Evolutionary conservation across 2,888 invertebrate species (phyloP).

Genomic region (Rhagophthalmus giganteus): DNA sequence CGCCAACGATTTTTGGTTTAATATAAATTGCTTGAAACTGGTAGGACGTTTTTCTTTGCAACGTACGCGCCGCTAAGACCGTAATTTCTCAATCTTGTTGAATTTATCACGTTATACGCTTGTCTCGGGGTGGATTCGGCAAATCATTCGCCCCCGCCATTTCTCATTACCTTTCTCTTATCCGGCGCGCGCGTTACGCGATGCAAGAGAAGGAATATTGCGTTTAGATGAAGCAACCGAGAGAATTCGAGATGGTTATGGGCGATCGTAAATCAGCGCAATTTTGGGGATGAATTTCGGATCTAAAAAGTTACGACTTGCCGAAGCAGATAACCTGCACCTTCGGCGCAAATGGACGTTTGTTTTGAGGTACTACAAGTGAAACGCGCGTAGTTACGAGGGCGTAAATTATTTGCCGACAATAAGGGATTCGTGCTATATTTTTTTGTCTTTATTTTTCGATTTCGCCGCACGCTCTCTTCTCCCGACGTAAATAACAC

Average conservation of each 20-base stretch:
- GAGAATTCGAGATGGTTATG: conserved; percentile 24
- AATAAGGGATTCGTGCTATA: too few species aligned
- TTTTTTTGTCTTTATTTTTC: background rate
- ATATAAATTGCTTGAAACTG: conserved; percentile 30
- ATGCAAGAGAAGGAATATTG: conserved; percentile 24
- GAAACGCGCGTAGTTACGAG: background rate
- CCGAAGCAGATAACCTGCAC: conserved; percentile 5
- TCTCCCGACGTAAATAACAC: conserved; percentile 1
- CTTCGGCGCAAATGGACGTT: background rate
- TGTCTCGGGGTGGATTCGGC: conserved; percentile 22
- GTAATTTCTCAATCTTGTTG: conserved; percentile 39
- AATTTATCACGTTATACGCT: conserved; percentile 37
- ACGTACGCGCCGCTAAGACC: conserved; percentile 32
- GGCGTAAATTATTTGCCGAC: background rate
- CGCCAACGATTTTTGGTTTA: conserved; percentile 23
- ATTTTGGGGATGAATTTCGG: conserved; percentile 26
- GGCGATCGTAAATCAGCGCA: conserved; percentile 23
- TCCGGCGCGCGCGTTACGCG: conserved; percentile 20
- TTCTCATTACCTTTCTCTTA: conserved; percentile 20
- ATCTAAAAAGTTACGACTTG: conserved; percentile 28
- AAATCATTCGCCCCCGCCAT: conserved; percentile 17
- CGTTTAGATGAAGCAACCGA: conserved; percentile 27
- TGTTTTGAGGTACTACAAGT: conserved; percentile 5
- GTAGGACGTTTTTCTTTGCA: conserved; percentile 28
- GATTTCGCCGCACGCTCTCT: background rate